phyloP scores from a whole-genome alignment of 2,797 vertebrate species.

The Anomalospiza imberbis region DNA sequence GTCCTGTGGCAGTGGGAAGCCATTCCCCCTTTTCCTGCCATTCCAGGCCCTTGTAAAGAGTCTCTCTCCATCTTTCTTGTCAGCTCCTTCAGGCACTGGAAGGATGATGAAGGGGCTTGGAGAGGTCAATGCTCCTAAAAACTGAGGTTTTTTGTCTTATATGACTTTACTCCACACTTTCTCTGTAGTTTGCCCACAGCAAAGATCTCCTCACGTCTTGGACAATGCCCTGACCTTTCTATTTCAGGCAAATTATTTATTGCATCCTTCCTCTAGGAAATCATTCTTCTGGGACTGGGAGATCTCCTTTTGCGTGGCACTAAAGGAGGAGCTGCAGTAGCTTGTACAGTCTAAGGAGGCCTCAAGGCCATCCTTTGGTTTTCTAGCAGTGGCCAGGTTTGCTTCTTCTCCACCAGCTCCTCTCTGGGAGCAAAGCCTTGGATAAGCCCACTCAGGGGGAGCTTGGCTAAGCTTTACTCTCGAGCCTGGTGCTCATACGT shows the following conservation, averaged over 20 bases:
- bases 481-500: background rate
- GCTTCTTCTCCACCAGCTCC: background rate
- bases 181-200: background rate
- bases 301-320: background rate
- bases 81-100: background rate
- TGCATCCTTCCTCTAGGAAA: background rate
- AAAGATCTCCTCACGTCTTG: background rate
- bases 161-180: background rate
- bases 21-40: background rate
- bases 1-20: background rate
- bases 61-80: background rate
- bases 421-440: background rate
- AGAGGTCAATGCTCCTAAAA: background rate
- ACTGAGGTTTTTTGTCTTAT: fast-evolving
- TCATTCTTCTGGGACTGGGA: background rate
- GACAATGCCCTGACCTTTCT: background rate
- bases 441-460: background rate
- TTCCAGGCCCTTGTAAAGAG: background rate
- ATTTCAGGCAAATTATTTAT: background rate
- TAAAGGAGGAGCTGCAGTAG: background rate
- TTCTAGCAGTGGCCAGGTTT: background rate
- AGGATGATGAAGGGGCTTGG: background rate
- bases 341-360: background rate
- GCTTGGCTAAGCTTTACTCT: background rate
- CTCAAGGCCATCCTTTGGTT: background rate